Evolutionary conservation across 2,888 invertebrate species (phyloP), one percentile per base, ranked within the genome.

Genomic region (Erebia palarica): DNA sequence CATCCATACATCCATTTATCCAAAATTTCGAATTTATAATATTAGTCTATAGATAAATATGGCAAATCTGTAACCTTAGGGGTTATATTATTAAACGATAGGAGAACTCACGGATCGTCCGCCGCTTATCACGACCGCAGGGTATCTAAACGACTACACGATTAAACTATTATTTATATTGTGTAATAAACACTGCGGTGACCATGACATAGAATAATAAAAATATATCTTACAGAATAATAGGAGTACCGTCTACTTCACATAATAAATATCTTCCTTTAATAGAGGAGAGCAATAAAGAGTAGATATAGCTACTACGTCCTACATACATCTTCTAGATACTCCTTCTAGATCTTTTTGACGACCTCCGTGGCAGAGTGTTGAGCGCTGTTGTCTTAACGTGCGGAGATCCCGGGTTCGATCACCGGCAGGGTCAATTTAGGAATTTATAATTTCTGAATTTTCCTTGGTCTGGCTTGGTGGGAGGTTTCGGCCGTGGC

Each of bases 81-180:
- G 21, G 76, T 10, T 78, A 72, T 7, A 63, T 55, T n/a, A 53
- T 3, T 44, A 47, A 14, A 69, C 21, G 61, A 11, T 16, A 53
- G n/a, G 27, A 13, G 8, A 65, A 75, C 73, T 75, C 61, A 73
- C 73, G 58, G 44, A 53, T 64, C 60, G 73, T 69, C 70, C 69
- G 69, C 4, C 55, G 57, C 51, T 75, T 71, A 71, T 71, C 70
- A n/a, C 51, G 11, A 2, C 47, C 65, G 53, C 51, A 27, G 47
- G 64, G 69, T 71, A 64, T 71, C 69, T 73, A 69, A 73, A 49
- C 10, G 21, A 53, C 61, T 60, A 42, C n/a, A 1, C 64, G 59
- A 68, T 71, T 36, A 69, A 14, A 44, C 42, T 16, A 55, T 65
- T 65, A 58, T 61, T 49, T n/a, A 64, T 21, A 14, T 71, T 69